Evolutionary conservation across 2,797 vertebrate genomes (phyloP), one percentile per base, ranked within the genome.

Genomic region (Austrolebias charrua): DNA sequence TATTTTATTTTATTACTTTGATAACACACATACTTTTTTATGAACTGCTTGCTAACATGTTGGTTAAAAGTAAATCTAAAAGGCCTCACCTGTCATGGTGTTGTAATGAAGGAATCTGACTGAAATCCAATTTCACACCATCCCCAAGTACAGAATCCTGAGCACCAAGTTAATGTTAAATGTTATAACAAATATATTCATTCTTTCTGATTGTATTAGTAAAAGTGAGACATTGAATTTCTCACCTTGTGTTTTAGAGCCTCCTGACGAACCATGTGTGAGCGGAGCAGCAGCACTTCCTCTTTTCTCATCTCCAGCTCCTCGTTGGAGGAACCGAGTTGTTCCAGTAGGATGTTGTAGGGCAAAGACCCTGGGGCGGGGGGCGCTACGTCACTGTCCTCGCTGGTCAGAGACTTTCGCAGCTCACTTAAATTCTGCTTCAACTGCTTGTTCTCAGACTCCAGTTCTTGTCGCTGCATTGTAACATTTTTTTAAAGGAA

Each of bases 221-320:
- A 44, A 60, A 2, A 11, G 24, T 33, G 29, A 12, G 0, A 5
- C 0, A 50, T 24, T 47, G 10, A 28, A 10, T 46, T 42, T 54
- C 50, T 59, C 76, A 98, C 97, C 93, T 95, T 98, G 66, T 94
- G 92, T 52, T 94, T 96, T 35, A 95, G 93, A 3, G 94, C 94
- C 60, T 98, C 96, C 53, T 96, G 95, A 81, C 94, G 96, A 48
- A 98, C 95, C 55, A 99, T 92, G 71, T 98, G 96, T 35, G 96
- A 96, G 46, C 95, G 90, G 43, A 99, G 90, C 70, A 98, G 95
- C 61, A 99, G 93, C 73, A 99, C 97, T 68, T 99, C 97, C 53
- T 99, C 97, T 84, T 96, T 99, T 11, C 97, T 92, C 12, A 99
- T 93, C 28, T 98, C 96, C 0, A 99, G 90, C 83, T 99, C 96